These are phyloP conservation scores for Clarias pachynema DNA, from an alignment of 2,797 vertebrate species.

Conservation along the genomic window DNA sequence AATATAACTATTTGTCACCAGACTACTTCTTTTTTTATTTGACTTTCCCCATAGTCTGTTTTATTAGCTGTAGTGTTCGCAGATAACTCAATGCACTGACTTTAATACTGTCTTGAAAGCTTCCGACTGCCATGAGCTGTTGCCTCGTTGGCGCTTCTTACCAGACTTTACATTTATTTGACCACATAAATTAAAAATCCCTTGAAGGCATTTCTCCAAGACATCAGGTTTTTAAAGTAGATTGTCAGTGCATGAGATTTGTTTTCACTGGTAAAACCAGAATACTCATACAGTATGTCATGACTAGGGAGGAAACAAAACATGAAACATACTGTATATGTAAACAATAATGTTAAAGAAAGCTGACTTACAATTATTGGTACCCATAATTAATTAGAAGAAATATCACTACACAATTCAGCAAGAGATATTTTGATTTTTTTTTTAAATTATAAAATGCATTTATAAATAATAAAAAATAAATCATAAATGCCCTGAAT, in stretches of 20 bases:
- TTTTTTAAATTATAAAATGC: no score
- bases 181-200: conserved; percentile 10
- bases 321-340: background rate
- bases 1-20: background rate
- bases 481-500: no score
- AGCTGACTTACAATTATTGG: background rate
- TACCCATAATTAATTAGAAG: background rate
- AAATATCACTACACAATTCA: background rate
- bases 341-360: background rate
- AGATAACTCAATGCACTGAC: background rate
- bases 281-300: background rate
- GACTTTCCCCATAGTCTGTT: background rate
- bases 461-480: no score
- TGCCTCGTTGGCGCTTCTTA: background rate
- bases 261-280: background rate
- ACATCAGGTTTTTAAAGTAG: background rate
- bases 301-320: background rate
- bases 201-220: background rate
- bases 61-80: background rate
- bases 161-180: background rate
- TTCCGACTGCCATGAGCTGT: background rate
- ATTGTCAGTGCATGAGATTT: background rate
- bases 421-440: background rate
- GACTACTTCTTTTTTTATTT: background rate
- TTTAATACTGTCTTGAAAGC: background rate